Evolutionary conservation across 2,888 invertebrate species (phyloP), one percentile per base, ranked within the genome.

Genomic region (Callinectes sapidus): DNA sequence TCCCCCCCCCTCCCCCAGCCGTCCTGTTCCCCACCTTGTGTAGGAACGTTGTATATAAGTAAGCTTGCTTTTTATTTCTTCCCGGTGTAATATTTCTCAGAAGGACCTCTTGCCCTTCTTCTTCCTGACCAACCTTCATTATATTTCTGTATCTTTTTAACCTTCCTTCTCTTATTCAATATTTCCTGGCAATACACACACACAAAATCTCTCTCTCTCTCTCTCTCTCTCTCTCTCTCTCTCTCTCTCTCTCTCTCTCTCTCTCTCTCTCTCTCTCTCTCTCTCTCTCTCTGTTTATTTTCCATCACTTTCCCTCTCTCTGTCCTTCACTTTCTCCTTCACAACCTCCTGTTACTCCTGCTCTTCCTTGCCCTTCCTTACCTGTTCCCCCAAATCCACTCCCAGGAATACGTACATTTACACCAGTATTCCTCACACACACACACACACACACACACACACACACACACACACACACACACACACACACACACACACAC

Each of bases 221-320:
- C 89, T 35, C 89, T 66, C 66, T 66, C 89, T 66, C 89, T 66
- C 89, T 66, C 89, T 89, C 89, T 66, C 89, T 89, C 89, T 35
- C 89, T 55, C 87, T 87, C 87, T 87, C 87, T 87, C 48, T 87
- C 87, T 87, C 87, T 87, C 87, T 87, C 87, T 87, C 87, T 87
- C 87, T 87, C 89, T 55, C 89, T 55, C 89, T 89, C 55, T 89
- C 28, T 32, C 89, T 55, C 61, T 89, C 55, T 61, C 28, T 88
- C 61, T 61, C 88, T 61, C 61, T 61, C 48, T 55, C 88, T 61
- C 55, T 54, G 2, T 66, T 6, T 66, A 1, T 18, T 55, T 10
- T n/a, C 28, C 8, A 23, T 32, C 23, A n/a, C 87, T 66, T 6
- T 55, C 87, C 55, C 32, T 35, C 55, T 55, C 8, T n/a, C 28